These are phyloP conservation scores for Platysteira castanea DNA, from an alignment of 2,113 vertebrate species.

Conservation along the genomic window DNA sequence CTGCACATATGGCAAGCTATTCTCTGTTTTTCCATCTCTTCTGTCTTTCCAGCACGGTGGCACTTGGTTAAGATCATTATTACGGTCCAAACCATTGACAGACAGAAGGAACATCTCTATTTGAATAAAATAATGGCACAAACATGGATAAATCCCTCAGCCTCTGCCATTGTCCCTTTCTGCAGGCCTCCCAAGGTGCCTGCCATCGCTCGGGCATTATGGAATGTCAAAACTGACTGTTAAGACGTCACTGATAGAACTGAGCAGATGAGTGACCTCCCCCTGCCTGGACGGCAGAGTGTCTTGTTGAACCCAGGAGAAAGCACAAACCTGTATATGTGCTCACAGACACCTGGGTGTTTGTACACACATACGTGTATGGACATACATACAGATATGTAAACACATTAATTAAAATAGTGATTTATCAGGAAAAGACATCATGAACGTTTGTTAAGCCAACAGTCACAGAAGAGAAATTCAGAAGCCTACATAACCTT, in stretches of 20 bases:
- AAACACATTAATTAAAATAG: background rate
- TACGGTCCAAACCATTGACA: background rate
- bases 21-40: background rate
- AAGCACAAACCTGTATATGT: background rate
- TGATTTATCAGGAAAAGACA: background rate
- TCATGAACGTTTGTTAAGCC: background rate
- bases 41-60: background rate
- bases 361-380: background rate
- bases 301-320: background rate
- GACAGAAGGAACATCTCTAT: background rate
- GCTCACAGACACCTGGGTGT: too few relatives aligned
- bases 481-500: background rate
- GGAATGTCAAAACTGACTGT: background rate
- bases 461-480: background rate
- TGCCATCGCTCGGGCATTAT: accelerated
- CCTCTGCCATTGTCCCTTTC: background rate
- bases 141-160: background rate
- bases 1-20: background rate
- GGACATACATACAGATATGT: background rate
- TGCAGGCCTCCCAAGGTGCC: background rate
- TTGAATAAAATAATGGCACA: background rate
- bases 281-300: background rate
- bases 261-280: background rate
- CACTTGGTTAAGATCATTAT: background rate
- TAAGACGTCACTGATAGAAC: background rate